These are phyloP conservation scores for Callyntrura guangdongensis DNA, from an alignment of 2,888 invertebrate genomes.

Conservation along the genomic window DNA sequence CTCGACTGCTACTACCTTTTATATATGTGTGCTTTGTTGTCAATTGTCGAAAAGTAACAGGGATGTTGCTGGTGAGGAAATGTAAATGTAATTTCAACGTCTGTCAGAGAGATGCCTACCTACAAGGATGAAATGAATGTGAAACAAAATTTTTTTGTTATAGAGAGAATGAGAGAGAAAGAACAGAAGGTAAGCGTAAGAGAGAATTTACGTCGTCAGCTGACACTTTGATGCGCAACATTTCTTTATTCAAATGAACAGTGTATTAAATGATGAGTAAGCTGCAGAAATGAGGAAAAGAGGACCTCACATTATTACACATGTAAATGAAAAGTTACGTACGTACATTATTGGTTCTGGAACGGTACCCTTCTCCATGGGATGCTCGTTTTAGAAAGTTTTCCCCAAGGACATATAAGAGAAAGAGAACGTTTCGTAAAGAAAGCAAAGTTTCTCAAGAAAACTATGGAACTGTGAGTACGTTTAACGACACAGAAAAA, in stretches of 20 bases:
- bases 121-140: neutral
- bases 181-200: neutral
- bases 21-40: neutral
- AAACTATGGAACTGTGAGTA: no score
- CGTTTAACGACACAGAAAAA: no score
- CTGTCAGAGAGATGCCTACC: neutral
- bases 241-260: slow-evolving; percentile 13
- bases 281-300: neutral
- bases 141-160: neutral
- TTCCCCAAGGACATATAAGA: neutral
- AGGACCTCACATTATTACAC: neutral
- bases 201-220: slow-evolving; percentile 55
- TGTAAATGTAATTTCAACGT: neutral
- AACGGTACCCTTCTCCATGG: neutral
- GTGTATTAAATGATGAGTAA: neutral
- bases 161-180: neutral
- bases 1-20: neutral
- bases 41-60: neutral
- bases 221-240: slow-evolving; percentile 56
- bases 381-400: neutral
- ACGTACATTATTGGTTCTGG: neutral
- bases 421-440: no score
- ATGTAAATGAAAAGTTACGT: neutral
- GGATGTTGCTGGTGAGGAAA: neutral
- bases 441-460: no score